Evolutionary conservation across 2,888 invertebrate genomes (phyloP), one percentile per base, ranked within the genome.

Genomic region (Acrobasis consociella): DNA sequence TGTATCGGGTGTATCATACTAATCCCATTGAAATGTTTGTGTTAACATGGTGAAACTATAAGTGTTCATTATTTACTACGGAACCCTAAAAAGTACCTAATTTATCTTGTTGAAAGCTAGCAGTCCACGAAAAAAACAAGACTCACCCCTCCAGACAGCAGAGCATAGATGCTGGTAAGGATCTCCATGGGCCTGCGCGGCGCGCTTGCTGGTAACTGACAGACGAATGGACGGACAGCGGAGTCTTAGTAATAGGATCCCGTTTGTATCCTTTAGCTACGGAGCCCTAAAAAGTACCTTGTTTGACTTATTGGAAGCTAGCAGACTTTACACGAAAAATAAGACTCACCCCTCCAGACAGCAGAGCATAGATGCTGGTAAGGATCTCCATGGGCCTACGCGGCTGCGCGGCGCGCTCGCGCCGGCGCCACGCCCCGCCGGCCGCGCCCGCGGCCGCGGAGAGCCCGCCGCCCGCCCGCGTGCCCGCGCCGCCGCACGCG

Each of bases 361-460:
- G 86, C 83, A 93, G 85, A 83, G 93, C 91, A 78, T 93, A 93
- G 68, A 93, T 86, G 81, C 91, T 91, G 77, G 93, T 92, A 73
- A 93, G 86, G 86, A 91, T 89, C 89, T 92, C 91, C 91, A 92
- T 92, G 86, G 90, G 91, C 88, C 91, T 89, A 70, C 90, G 87
- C 75, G 89, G 85, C 80, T 87, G 86, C 74, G 86, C 82, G 77
- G 79, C 83, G 80, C 88, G 88, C 84, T 89, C 90, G 78, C 91
- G 87, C 78, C 90, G 88, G 82, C 90, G 84, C 89, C 88, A 85
- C 79, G 85, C 83, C 81, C 80, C 81, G 74, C 80, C 81, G 74
- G 80, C 78, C 69, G 73, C 74, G 75, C 70, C 74, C 65, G 75
- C 78, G 72, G 79, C 81, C 71, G 79, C 80, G 73, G 75, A 80